Evolutionary conservation across 37 sponge, comb jelly and placozoan species (phyloP), one percentile per base, ranked within the genome.

Genomic region (Theonella swinhoei): DNA sequence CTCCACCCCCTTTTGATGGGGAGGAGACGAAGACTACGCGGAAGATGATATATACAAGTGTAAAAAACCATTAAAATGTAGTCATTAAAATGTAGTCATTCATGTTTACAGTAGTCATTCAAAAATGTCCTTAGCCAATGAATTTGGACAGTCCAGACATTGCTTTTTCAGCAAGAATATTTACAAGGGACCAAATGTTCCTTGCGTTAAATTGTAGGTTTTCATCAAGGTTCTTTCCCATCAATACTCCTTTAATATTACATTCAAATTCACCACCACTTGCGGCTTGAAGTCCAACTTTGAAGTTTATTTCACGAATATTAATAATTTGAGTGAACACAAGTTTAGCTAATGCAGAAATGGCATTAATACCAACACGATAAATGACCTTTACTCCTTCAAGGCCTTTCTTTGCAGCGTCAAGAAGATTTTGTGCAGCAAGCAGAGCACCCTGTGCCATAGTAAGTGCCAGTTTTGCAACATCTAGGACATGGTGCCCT

Each of bases 241-340:
- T 22, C 25, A 83, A 39, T 35, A 72, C 59, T 2, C 30, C 75
- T 17, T 30, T 32, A 3, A 74, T 42, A 4, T 19, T 20, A 17
- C 39, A 72, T 23, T 20, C 5, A 31, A 83, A 68, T 2, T 22
- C 9, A 22, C 83, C 83, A 34, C 26, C 24, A 3, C 9, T n/a
- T 32, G 70, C 70, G 30, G 26, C 42, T 8, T 66, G 34, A 3
- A 83, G 65, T 7, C 42, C 41, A 60, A 42, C 75, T 24, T 83
- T 62, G 34, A 83, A 83, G 7, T 25, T 19, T 1, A 83, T 83
- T 29, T 83, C 75, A 20, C 25, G 22, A 3, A 83, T 72, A 30
- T 37, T 30, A 20, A 83, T 24, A 9, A 83, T 72, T 14, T 47
- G 7, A 22, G 63, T 72, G 30, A 24, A 39, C 25, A 39, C 62